phyloP scores from a whole-genome alignment of 2,113 vertebrate genomes.

The Clarias gariepinus region DNA sequence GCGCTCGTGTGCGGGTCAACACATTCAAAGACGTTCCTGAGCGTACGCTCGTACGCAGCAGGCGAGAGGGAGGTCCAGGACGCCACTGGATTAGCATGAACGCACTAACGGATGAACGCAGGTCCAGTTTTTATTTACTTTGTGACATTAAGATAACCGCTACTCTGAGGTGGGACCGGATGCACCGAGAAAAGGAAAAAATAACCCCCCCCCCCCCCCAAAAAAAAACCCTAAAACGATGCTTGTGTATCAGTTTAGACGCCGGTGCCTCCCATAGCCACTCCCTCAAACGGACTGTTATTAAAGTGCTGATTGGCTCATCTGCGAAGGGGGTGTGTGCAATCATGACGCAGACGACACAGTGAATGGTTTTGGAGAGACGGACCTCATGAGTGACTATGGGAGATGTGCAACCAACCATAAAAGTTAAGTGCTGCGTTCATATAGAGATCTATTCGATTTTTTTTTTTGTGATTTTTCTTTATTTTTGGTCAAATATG shows the following conservation, averaged over 20 bases:
- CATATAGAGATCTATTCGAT: neutral
- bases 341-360: constrained; percentile 60
- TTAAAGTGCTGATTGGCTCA: constrained; percentile 75
- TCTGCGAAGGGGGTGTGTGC: constrained; percentile 55
- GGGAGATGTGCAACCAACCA: constrained; percentile 69
- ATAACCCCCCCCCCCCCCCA: too few relatives aligned
- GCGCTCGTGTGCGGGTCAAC: constrained; percentile 3
- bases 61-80: neutral
- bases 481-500: constrained; percentile 62
- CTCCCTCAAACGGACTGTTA: constrained; percentile 55
- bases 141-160: neutral
- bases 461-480: constrained; percentile 19
- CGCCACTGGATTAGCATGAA: constrained; percentile 22
- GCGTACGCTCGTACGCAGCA: constrained; percentile 24
- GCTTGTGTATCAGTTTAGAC: neutral
- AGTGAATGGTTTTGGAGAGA: constrained; percentile 56
- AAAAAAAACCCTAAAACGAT: neutral
- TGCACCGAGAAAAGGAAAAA: neutral
- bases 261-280: constrained; percentile 35
- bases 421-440: constrained; percentile 51
- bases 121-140: neutral
- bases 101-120: too few relatives aligned
- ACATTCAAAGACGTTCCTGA: constrained; percentile 61
- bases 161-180: constrained; percentile 5
- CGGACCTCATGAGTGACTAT: constrained; percentile 64